Evolutionary conservation across 1,140 invertebrate genomes (phyloP), one percentile per base, ranked within the genome.

Genomic region (Brachionus koreanus): DNA sequence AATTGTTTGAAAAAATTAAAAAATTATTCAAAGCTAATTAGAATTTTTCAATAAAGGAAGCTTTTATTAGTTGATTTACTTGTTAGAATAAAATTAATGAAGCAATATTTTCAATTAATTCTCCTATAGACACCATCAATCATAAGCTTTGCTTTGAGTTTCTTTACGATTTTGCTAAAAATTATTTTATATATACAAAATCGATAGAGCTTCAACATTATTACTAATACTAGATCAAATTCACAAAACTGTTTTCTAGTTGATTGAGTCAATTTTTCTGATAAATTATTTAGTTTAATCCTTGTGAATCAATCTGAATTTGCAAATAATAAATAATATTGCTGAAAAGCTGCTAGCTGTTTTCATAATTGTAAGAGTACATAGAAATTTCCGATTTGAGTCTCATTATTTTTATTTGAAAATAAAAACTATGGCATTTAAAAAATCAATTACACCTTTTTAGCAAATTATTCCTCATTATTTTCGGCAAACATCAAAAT

Each of bases 101-200:
- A 57, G 16, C 49, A 57, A 57, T 57, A 2, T 57, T 57, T 57
- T 57, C 19, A 57, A 19, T 57, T 57, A 57, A 57, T 57, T 57
- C 7, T 9, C 19, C 49, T 57, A 57, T 57, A 25, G 7, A 57
- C 49, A 57, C 16, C 49, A 57, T 57, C 49, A 57, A 57, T 57
- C 49, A 57, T 57, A 57, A 19, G 49, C 19, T 23, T 5, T 57
- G 49, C 49, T 57, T 57, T n/a, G 19, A 49, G 43, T 16, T 57
- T 5, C 19, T 57, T 57, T n/a, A 49, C 19, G 19, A 57, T 5
- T 57, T 57, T 57, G 49, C 19, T 57, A 16, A 57, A 57, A 57
- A 57, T 57, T 57, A 57, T 57, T 57, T n/a, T n/a, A n/a, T n/a
- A n/a, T 57, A 57, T 57, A 57, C 49, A 57, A 57, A 57, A 57